phyloP scores from a whole-genome alignment of 1,140 invertebrate species.

The Nasonia longicornis region DNA sequence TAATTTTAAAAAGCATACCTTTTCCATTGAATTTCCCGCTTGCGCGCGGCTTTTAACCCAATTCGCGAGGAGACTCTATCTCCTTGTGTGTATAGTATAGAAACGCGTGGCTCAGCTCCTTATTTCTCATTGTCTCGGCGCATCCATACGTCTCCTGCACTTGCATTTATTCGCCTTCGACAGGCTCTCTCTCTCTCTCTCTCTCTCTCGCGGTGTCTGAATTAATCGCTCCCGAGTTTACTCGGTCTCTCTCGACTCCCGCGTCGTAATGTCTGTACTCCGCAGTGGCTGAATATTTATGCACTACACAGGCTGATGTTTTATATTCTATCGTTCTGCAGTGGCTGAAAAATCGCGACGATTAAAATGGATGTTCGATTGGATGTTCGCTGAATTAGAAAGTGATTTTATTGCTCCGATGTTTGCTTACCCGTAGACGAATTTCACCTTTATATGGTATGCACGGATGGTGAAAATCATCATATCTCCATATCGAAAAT shows the following conservation, averaged over 20 bases:
- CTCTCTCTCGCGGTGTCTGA: conserved; percentile 15
- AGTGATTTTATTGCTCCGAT: no score
- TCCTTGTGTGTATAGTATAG: not conserved
- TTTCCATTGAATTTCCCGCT: no score
- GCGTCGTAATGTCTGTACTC: not conserved
- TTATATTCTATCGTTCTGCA: not conserved
- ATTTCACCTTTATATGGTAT: not conserved
- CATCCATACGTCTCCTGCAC: conserved; percentile 18
- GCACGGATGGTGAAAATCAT: not conserved
- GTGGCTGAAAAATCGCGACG: not conserved
- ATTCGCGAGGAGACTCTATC: not conserved
- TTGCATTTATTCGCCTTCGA: conserved; percentile 26
- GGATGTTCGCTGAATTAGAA: not conserved
- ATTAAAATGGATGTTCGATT: not conserved
- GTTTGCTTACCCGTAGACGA: not conserved
- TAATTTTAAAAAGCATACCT: no score
- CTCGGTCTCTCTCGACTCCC: not conserved
- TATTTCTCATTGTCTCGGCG: conserved; percentile 29
- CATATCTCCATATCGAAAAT: not conserved
- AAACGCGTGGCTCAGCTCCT: not conserved
- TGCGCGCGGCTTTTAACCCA: not conserved
- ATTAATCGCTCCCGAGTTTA: conserved; percentile 25
- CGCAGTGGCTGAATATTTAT: not conserved
- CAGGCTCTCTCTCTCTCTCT: not conserved
- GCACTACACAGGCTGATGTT: not conserved